Base-by-base conservation (phyloP, 2,888 invertebrate species). In the Brenthis daphne region DNA sequence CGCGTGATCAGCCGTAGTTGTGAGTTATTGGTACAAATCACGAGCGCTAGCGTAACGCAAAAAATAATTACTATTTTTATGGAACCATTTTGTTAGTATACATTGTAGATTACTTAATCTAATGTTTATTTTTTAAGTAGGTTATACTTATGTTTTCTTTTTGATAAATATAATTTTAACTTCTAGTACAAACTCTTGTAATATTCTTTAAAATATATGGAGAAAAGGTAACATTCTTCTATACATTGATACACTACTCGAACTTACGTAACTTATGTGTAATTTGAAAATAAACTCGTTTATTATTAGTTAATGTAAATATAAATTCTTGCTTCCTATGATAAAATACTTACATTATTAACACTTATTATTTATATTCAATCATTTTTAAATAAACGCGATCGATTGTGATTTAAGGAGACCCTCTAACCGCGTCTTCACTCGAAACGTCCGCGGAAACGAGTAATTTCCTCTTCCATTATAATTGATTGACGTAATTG, bases 401-500 rank as follows among this genome's bases (percentile, higher is more conserved):
- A 6, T 53, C 53, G 33, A 37, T 33, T 50, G 6, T 64, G 13
- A 3, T 29, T 58, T 68, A 55, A 5, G 48, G 54, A 63, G 53
- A 48, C 13, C 20, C 33, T n/a, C 55, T 20, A 57, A 55, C 60
- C 60, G 51, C 65, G 77, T 77, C 80, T 82, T 82, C 81, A 78
- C 81, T 80, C 77, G 80, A 79, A 84, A 83, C 82, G 79, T 83
- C 81, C 81, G 78, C 89, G 91, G 90, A 92, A 89, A 89, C 87
- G 76, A 81, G 87, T 86, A 91, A 92, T 91, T 91, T 91, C 88
- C 89, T 86, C 80, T 80, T 86, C 86, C 88, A 90, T 90, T 91
- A 89, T 90, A 90, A 90, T 89, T 92, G 89, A 90, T 91, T 90
- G 91, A 83, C 79, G 85, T 90, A 90, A 91, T 91, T 91, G 87